A percentile compares a stretch with the other conserved stretches of the same genome.
phyloP scores from a whole-genome alignment of 2,888 invertebrate genomes.

The Agrypnus murinus region DNA sequence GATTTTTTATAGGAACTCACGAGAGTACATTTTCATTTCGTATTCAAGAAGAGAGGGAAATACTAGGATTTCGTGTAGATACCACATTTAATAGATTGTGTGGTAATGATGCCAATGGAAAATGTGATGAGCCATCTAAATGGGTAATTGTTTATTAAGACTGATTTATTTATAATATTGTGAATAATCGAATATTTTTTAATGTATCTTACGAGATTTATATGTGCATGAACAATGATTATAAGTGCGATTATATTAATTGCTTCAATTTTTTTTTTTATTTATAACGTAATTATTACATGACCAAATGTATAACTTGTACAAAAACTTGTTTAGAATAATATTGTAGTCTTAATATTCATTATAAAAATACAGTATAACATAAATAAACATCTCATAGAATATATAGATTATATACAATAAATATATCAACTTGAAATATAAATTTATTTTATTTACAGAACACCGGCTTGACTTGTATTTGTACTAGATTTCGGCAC shows the following conservation, averaged over 20 bases:
- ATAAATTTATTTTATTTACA: neutral
- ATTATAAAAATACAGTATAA: too few relatives aligned
- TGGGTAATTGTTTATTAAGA: slow-evolving; percentile 82
- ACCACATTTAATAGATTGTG: slow-evolving; percentile 94
- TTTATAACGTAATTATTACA: too few relatives aligned
- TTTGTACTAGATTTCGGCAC: slow-evolving; percentile 50
- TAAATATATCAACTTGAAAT: neutral
- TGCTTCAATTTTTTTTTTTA: too few relatives aligned
- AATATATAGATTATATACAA: neutral
- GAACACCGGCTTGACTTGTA: neutral
- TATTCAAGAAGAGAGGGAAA: slow-evolving; percentile 98
- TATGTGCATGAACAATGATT: too few relatives aligned
- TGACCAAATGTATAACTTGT: too few relatives aligned
- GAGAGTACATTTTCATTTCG: slow-evolving; percentile 97
- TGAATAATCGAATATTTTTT: too few relatives aligned
- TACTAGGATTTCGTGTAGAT: slow-evolving; percentile 86
- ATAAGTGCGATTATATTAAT: too few relatives aligned
- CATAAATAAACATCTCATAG: neutral
- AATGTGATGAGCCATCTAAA: slow-evolving; percentile 83
- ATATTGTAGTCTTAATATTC: too few relatives aligned
- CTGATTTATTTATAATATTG: too few relatives aligned
- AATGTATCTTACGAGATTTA: too few relatives aligned
- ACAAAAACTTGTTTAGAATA: too few relatives aligned
- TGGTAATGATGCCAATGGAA: slow-evolving; percentile 73
- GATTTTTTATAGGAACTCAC: slow-evolving; percentile 91